These are phyloP conservation scores for Acleris sparsana DNA, from an alignment of 2,888 invertebrate genomes.

Conservation along the genomic window DNA sequence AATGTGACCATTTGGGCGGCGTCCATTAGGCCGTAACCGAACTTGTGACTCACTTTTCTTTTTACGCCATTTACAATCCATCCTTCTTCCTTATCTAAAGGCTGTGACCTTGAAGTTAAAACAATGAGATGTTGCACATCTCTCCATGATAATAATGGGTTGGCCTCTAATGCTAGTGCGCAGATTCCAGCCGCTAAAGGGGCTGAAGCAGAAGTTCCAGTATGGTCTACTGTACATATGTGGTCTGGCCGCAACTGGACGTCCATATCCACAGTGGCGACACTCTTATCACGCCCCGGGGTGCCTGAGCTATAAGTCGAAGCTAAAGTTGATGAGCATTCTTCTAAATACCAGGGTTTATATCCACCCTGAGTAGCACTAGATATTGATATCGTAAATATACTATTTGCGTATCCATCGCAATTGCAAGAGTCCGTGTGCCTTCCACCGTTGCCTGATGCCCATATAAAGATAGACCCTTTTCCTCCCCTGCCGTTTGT, in stretches of 20 bases:
- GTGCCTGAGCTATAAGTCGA: slow-evolving; percentile 99
- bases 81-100: slow-evolving; percentile 94
- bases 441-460: slow-evolving; percentile 97
- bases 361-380: slow-evolving; percentile 97
- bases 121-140: slow-evolving; percentile 98
- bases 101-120: slow-evolving; percentile 93
- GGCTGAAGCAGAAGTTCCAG: slow-evolving; percentile 96
- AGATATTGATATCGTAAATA: slow-evolving; percentile 98
- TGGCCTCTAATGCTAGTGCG: slow-evolving; percentile 96
- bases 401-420: slow-evolving; percentile 99
- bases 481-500: slow-evolving; percentile 95
- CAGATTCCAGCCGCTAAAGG: slow-evolving; percentile 97
- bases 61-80: slow-evolving; percentile 98
- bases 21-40: slow-evolving; percentile 99
- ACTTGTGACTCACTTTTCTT: slow-evolving; percentile 97
- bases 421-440: slow-evolving; percentile 99
- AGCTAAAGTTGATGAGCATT: slow-evolving; percentile 99
- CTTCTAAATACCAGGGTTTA: slow-evolving; percentile 99
- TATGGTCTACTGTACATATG: slow-evolving; percentile 95
- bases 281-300: slow-evolving; percentile 94
- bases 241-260: slow-evolving; percentile 92
- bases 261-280: slow-evolving; percentile 96
- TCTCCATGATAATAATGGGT: slow-evolving; percentile 96
- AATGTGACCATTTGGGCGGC: slow-evolving; percentile 95
- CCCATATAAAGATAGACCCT: slow-evolving; percentile 98